phyloP scores from a whole-genome alignment of 2,113 vertebrate genomes.

The Psephotus haematonotus region DNA sequence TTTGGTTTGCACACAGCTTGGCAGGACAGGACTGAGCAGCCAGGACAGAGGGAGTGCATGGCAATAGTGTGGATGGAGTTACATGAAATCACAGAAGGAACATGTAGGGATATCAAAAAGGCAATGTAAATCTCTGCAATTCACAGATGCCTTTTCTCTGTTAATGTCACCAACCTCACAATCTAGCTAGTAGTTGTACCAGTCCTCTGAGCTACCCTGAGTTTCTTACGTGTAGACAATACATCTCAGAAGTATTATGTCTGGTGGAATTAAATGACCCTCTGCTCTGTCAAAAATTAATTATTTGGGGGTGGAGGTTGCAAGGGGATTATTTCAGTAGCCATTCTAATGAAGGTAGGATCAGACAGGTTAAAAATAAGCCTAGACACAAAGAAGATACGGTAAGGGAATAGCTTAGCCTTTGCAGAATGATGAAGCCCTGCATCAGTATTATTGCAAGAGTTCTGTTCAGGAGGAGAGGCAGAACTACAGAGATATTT shows the following conservation, averaged over 20 bases:
- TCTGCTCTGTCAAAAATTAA: neutral
- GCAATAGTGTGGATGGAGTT: neutral
- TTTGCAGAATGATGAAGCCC: neutral
- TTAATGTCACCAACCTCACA: neutral
- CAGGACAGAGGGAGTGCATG: neutral
- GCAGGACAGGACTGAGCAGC: neutral
- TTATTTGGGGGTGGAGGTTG: neutral
- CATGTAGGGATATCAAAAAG: neutral
- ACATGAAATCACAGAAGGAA: neutral
- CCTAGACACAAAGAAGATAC: neutral
- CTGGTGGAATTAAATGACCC: neutral
- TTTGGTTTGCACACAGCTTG: neutral
- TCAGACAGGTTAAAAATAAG: neutral
- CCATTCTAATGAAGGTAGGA: neutral
- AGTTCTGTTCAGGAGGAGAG: neutral
- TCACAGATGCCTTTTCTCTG: neutral
- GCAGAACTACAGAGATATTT: constrained; percentile 9
- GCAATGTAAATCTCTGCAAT: neutral
- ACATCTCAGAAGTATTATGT: neutral
- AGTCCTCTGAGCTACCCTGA: neutral
- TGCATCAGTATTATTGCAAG: neutral
- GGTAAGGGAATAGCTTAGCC: neutral
- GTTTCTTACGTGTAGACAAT: neutral
- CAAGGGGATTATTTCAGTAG: neutral
- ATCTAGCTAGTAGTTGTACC: neutral